Evolutionary conservation across 2,113 vertebrate genomes (phyloP).

Genomic region (Leuciscus idus): DNA sequence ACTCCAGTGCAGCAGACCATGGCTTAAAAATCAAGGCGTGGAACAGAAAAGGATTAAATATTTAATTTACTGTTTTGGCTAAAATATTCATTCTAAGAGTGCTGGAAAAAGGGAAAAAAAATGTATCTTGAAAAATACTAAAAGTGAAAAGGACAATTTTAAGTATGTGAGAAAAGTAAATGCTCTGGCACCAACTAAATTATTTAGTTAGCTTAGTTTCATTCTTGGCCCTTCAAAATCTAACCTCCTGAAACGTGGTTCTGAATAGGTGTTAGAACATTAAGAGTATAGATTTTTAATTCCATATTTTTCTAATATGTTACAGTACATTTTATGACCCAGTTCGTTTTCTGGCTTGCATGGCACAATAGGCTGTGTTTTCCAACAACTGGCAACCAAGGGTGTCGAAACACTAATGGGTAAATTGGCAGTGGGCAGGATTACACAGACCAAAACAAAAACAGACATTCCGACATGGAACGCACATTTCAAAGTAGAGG

Average conservation of each 20-base stretch:
- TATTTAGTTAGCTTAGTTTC: not conserved
- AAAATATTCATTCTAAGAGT: constrained; percentile 14
- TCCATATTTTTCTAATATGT: not conserved
- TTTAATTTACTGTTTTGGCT: constrained; percentile 12
- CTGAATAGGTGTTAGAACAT: not conserved
- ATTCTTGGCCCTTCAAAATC: not conserved
- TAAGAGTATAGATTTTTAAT: not conserved
- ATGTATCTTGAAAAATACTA: not conserved
- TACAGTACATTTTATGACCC: not conserved
- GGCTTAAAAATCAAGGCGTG: constrained; percentile 6
- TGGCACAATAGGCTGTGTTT: no score
- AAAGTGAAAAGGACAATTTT: not conserved
- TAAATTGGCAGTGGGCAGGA: no score
- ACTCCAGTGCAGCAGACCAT: constrained; percentile 2
- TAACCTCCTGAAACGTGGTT: not conserved
- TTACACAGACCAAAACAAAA: no score
- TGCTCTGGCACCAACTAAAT: not conserved
- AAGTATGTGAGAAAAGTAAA: not conserved
- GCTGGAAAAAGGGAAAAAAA: not conserved
- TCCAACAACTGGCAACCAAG: no score
- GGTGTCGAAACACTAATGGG: no score
- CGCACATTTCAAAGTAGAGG: no score
- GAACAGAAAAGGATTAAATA: constrained; percentile 16
- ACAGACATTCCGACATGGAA: no score
- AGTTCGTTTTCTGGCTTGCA: no score